phyloP scores from a whole-genome alignment of 1,140 invertebrate species.

The Panagrolaimus sp. region DNA sequence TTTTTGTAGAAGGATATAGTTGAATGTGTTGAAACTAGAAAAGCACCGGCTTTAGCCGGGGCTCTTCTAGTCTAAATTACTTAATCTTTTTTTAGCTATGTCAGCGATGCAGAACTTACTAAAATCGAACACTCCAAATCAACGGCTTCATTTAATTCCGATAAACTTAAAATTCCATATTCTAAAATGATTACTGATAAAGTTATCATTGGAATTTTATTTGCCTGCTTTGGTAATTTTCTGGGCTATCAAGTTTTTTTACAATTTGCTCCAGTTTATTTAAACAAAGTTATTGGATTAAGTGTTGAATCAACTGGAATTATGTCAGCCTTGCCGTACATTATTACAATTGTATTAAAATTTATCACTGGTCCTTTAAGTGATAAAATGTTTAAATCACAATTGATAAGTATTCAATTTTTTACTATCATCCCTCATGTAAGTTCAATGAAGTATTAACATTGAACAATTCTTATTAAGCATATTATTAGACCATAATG shows the following conservation, averaged over 20 bases:
- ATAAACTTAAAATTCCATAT: constrained; percentile 27
- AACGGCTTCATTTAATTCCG: neutral
- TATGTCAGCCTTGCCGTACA: constrained; percentile 47
- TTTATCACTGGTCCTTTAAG: constrained; percentile 47
- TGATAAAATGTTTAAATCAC: constrained; percentile 28
- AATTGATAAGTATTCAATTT: too few relatives aligned
- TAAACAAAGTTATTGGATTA: constrained; percentile 42
- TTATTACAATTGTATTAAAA: constrained; percentile 38
- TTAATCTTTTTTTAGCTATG: neutral
- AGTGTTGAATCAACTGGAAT: constrained; percentile 41
- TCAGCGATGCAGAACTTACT: constrained; percentile 4
- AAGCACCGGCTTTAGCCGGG: too few relatives aligned
- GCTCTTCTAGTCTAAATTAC: too few relatives aligned
- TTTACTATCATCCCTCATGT: too few relatives aligned
- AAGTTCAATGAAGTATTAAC: too few relatives aligned
- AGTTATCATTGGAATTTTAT: constrained; percentile 28
- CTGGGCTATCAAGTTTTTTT: constrained; percentile 41
- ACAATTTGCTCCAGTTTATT: constrained; percentile 38
- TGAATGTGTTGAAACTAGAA: too few relatives aligned
- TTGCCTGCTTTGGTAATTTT: constrained; percentile 31
- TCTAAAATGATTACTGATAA: constrained; percentile 31
- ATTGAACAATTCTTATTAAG: too few relatives aligned
- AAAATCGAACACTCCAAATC: constrained; percentile 1
- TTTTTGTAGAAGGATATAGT: too few relatives aligned
- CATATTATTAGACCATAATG: too few relatives aligned